Evolutionary conservation across 2,888 invertebrate species (phyloP), one percentile per base, ranked within the genome.

Genomic region (Plagodis pulveraria): DNA sequence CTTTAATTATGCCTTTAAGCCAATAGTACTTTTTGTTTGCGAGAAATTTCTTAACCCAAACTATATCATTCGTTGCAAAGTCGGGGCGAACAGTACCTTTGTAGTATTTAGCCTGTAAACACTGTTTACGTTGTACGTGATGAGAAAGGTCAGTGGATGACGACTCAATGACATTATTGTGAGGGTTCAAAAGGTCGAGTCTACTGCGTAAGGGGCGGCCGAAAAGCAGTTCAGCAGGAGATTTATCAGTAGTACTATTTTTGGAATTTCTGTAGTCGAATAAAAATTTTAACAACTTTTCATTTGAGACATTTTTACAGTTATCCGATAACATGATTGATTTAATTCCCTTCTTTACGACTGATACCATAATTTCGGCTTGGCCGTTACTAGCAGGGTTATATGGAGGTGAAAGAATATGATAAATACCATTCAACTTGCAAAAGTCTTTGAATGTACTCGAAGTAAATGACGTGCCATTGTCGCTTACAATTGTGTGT

Each of bases 221-320:
- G 40, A 52, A 67, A 0, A n/a, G n/a, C n/a, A n/a, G n/a, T n/a
- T n/a, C n/a, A 69, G 56, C n/a, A 69, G 71, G 71, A 2, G 68
- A 67, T 7, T 34, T 40, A 10, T 51, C 66, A 4, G 68, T 71
- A 48, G 51, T 53, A 44, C 42, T 48, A 41, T 67, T 57, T 10
- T 41, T 52, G 0, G 65, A n/a, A 67, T 65, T 67, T 6, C 60
- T 32, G 11, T 65, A 65, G 34, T 63, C 57, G 33, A 63, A 61
- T 22, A 61, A 35, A 36, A 47, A 61, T 48, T 67, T 63, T 9
- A 67, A 54, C 5, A 69, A 55, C 50, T 68, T 68, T 9, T 69
- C 67, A 7, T 49, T 6, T 5, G 1, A 38, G 38, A 38, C 38
- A 38, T 38, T 38, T 38, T 38, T 38, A 1, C 9, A 38, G 38